phyloP scores from a whole-genome alignment of 23 tunicate genomes.

The Styela plicata region DNA sequence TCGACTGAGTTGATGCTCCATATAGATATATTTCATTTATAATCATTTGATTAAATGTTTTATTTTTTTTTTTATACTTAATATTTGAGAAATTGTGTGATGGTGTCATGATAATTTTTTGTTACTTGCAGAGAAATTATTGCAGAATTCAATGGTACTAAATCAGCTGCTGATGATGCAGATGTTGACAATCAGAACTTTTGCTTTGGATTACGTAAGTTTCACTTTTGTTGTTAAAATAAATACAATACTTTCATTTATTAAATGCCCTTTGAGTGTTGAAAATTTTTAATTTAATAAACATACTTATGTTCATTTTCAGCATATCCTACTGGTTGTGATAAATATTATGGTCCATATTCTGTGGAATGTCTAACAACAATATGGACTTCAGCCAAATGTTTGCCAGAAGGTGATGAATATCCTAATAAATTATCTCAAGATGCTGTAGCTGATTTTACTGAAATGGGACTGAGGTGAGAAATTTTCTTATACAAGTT shows the following conservation, averaged over 20 bases:
- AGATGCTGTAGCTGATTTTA: too few species aligned
- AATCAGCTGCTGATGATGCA: slow-evolving; percentile 7
- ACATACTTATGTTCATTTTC: too few species aligned
- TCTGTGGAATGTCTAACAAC: too few species aligned
- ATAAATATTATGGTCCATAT: too few species aligned
- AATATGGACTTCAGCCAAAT: too few species aligned
- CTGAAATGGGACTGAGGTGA: slow-evolving; percentile 3
- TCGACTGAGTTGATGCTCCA: too few species aligned
- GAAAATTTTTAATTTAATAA: not conserved
- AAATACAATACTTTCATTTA: not conserved
- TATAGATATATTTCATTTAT: not conserved
- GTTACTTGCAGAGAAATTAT: slow-evolving; percentile 9
- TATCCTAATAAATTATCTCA: too few species aligned
- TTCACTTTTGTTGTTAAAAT: not conserved
- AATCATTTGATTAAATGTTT: too few species aligned
- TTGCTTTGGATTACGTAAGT: slow-evolving; percentile 19
- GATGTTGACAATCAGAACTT: not conserved
- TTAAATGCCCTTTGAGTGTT: not conserved
- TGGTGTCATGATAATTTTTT: not conserved
- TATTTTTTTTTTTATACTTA: not conserved
- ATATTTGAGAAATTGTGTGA: not conserved
- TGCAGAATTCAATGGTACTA: not conserved
- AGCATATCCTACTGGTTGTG: too few species aligned
- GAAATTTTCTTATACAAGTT: not conserved
- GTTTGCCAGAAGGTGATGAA: too few species aligned